A percentile compares a stretch with the other conserved stretches of the same genome.
These are phyloP conservation scores for Chrysotoxum bicinctum DNA, from an alignment of 2,888 invertebrate genomes.

Conservation along the genomic window DNA sequence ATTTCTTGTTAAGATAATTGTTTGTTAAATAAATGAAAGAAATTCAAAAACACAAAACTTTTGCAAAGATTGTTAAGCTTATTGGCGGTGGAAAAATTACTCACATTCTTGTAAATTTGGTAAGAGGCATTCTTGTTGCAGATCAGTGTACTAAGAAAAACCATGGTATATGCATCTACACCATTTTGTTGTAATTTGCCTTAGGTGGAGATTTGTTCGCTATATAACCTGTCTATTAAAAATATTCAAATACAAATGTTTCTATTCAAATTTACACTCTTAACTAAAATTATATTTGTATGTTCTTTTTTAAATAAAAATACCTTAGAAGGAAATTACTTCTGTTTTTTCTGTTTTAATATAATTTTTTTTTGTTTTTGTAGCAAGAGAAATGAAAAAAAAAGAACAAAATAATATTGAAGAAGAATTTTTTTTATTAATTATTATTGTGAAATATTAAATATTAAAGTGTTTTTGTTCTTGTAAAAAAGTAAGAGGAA, in stretches of 20 bases:
- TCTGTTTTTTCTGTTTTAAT: constrained; percentile 59
- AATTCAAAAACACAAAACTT: too few species aligned
- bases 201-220: background rate
- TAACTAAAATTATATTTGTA: constrained; percentile 41
- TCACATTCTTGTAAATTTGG: too few species aligned
- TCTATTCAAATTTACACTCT: constrained; percentile 41
- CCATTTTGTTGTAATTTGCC: background rate
- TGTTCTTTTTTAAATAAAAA: constrained; percentile 36
- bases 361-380: constrained; percentile 14
- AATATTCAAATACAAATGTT: constrained; percentile 7
- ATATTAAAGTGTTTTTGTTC: background rate
- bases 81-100: too few species aligned
- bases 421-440: background rate
- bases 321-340: constrained; percentile 68
- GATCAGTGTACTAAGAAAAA: too few species aligned
- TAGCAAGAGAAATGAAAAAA: constrained; percentile 18
- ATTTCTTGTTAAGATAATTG: too few species aligned
- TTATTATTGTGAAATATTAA: background rate
- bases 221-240: background rate
- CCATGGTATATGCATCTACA: too few species aligned
- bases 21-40: too few species aligned
- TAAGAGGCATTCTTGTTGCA: too few species aligned
- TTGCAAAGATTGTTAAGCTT: too few species aligned
- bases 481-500: background rate
- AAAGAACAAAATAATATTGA: constrained; percentile 16